Conservation (phyloP, 1,140 invertebrate species). For the Caerostris extrusa region DNA sequence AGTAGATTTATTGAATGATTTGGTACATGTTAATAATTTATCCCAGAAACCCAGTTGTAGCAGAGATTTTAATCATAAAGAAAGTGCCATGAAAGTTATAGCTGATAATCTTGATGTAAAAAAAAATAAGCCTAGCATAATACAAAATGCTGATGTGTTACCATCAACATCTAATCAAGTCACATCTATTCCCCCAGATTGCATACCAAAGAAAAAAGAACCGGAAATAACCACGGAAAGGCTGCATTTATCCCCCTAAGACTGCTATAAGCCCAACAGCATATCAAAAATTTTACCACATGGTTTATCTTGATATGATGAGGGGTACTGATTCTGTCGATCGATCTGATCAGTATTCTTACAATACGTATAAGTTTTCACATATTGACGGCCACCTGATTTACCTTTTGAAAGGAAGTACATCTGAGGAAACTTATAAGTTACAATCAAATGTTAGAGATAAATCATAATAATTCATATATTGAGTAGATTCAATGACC, state of each 20-base stretch:
- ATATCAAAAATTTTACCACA: conserved; percentile 69
- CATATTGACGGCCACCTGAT: conserved; percentile 57
- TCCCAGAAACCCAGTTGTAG: neutral
- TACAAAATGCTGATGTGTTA: neutral
- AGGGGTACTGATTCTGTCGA: conserved; percentile 55
- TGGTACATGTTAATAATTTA: neutral
- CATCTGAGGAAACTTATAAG: neutral
- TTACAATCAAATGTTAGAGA: neutral
- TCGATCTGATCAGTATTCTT: conserved; percentile 61
- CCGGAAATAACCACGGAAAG: neutral
- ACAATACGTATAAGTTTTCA: conserved; percentile 75
- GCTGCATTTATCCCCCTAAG: neutral
- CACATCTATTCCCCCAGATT: neutral
- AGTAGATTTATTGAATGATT: conserved; percentile 58
- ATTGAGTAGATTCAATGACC: neutral
- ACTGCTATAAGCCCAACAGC: neutral
- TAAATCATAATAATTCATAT: neutral
- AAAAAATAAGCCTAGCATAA: neutral
- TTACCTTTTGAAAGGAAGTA: neutral
- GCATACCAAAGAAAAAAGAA: neutral
- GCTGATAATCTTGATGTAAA: conserved; percentile 47
- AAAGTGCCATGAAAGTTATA: conserved; percentile 71
- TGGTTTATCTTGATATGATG: conserved; percentile 45
- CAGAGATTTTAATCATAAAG: conserved; percentile 20
- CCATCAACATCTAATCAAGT: neutral